Base-by-base conservation (phyloP, 2,113 vertebrate species). In the Labrus mixtus region DNA sequence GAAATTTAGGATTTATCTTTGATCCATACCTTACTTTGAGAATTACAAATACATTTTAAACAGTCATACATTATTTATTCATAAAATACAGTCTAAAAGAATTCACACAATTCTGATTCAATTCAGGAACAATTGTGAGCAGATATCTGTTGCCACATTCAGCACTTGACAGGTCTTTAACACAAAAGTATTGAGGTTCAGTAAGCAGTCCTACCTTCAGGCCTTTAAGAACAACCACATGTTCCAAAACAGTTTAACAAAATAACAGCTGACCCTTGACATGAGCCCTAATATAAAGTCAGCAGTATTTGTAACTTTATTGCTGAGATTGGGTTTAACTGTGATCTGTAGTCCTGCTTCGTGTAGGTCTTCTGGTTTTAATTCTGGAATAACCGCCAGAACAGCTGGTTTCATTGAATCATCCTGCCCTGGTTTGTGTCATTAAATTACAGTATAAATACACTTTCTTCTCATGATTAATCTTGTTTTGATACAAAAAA, bases 351-450 rank as follows among this genome's bases (percentile, higher is more conserved):
- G 70, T 54, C 22, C 17, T 48, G 17, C 62, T 43, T 65, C 25
- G 3, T 73, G 50, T 53, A 16, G 62, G 57, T 65, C 20, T 61
- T 79, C 53, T 79, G 69, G 53, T 60, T 78, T 58, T 67, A 20
- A 67, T 64, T 84, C 36, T 77, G 36, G 16, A 77, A 16, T 3
- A 15, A 46, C 17, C 39, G 12, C 20, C 29, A 81, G 22, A 78
- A 61, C 71, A 83, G 78, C 64, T 86, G 70, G 50, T 68, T 81
- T 67, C 25, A 60, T 12, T 76, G 60, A 74, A 15, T 43, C 65
- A 23, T 63, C 48, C 25, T 16, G 39, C 13, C 50, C 65, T 78
- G 60, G 29, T 59, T 76, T 20, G 23, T 29, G 29, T 67, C 67
- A 53, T 69, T 69, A 66, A 69, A 72, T 61, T 1, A 13, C 15